Conservation (phyloP, 2,888 invertebrate species). For the Polydrusus cervinus region DNA sequence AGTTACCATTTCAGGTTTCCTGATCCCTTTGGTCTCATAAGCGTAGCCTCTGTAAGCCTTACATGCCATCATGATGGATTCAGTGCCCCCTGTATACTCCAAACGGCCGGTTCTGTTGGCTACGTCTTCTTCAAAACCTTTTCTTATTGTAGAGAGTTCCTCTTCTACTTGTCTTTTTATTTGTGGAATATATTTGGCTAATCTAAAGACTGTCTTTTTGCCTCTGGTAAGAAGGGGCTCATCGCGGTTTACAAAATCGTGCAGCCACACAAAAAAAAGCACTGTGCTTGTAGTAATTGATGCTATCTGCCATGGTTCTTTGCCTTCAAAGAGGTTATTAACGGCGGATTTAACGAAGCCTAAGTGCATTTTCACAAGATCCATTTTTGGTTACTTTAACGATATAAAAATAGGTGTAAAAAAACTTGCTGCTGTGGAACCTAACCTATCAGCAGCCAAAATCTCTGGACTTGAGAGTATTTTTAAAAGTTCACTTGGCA, state of each 20-base stretch:
- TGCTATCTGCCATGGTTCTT: slow-evolving; percentile 89
- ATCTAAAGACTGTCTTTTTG: slow-evolving; percentile 82
- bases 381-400: slow-evolving; percentile 55
- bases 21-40: slow-evolving; percentile 82
- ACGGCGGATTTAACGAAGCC: slow-evolving; percentile 69
- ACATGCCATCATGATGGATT: slow-evolving; percentile 97
- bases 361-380: slow-evolving; percentile 70
- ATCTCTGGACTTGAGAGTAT: not conserved
- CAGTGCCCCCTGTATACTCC: slow-evolving; percentile 93
- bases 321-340: slow-evolving; percentile 73
- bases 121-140: slow-evolving; percentile 81
- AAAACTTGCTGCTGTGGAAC: not conserved
- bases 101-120: slow-evolving; percentile 77
- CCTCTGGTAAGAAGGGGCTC: slow-evolving; percentile 75
- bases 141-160: slow-evolving; percentile 79
- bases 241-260: slow-evolving; percentile 81
- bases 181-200: slow-evolving; percentile 82
- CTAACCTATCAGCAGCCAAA: not conserved
- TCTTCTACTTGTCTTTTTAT: slow-evolving; percentile 82
- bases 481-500: not conserved
- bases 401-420: too few species aligned
- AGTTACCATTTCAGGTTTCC: slow-evolving; percentile 90
- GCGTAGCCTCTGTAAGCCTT: slow-evolving; percentile 96
- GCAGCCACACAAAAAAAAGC: slow-evolving; percentile 82
- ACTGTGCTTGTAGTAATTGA: slow-evolving; percentile 85